Base-by-base conservation (phyloP, 2,113 vertebrate species). In the Callorhinus ursinus region DNA sequence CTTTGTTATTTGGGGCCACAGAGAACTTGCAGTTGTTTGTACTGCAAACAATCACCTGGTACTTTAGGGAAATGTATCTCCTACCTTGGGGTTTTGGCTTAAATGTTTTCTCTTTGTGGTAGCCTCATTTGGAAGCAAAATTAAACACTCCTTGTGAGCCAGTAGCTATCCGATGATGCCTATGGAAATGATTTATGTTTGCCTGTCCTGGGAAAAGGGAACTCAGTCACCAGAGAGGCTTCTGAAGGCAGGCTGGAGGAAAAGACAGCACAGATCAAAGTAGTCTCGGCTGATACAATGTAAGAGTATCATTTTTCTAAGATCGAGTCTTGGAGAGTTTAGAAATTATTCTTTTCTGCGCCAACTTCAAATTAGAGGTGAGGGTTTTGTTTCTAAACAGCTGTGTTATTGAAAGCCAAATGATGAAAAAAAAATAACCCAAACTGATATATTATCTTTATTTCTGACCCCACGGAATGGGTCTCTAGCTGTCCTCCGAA, bases 51-150 rank as follows among this genome's bases (percentile, higher is more conserved):
- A 53, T 11, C 28, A 3, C 42, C 55, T 93, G 49, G 67, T 33
- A 15, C 21, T 16, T 72, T 31, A 46, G 42, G 79, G 59, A 82
- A 92, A 82, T 63, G 36, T n/a, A 26, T 90, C 42, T 94, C 28
- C 42, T 84, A 22, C 46, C 53, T 69, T 88, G 9, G 18, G 10
- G 12, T 87, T 63, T 93, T 63, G 42, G 21, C 79, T 81, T 96
- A 88, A 33, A 77, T 13, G 2, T 26, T 82, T 91, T 65, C 46
- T 85, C 67, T 79, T 86, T 88, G 65, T 12, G 4, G 42, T 8
- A 42, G 33, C 15, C 18, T 95, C 57, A 46, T 85, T 88, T 92
- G 59, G 39, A 88, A 96, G 93, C 46, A 96, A 93, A 90, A 88
- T 80, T 67, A 91, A 90, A 80, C 11, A 42, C 4, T 93, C 39